Conservation (phyloP, 1,140 invertebrate genomes). For the Achroia grisella region DNA sequence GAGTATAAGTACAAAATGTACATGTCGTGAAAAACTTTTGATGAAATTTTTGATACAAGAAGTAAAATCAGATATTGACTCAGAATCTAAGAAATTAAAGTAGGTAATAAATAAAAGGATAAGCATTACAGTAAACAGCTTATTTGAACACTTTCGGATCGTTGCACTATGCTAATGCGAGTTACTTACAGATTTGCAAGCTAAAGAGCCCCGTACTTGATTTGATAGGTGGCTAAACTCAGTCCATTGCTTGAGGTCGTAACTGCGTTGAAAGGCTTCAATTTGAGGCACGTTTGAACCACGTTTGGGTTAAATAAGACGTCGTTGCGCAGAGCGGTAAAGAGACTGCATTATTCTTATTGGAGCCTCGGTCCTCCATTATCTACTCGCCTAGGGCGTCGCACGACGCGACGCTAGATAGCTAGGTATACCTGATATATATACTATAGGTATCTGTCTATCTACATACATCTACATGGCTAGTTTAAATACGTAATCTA, state of each 20-base stretch:
- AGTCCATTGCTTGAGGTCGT: slow-evolving; percentile 27
- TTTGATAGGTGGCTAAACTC: slow-evolving; percentile 42
- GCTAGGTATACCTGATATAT: neutral
- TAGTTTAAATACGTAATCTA: neutral
- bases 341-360: slow-evolving; percentile 61
- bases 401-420: slow-evolving; percentile 1
- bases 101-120: slow-evolving; percentile 8
- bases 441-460: neutral
- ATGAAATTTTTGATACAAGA: no score
- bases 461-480: no score
- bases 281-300: slow-evolving; percentile 52
- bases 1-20: no score
- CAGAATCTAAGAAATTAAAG: slow-evolving; percentile 1
- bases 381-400: slow-evolving; percentile 32
- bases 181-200: slow-evolving; percentile 22
- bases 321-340: slow-evolving; percentile 48
- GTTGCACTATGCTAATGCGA: slow-evolving; percentile 23
- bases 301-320: slow-evolving; percentile 64
- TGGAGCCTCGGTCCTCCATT: slow-evolving; percentile 40
- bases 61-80: no score
- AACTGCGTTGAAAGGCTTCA: slow-evolving; percentile 61
- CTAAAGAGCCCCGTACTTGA: slow-evolving; percentile 28
- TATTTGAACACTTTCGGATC: slow-evolving; percentile 15
- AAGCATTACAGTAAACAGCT: slow-evolving; percentile 9
- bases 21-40: no score